Percentiles rank a stretch among this genome's conserved stretches.
Evolutionary conservation across 2,888 invertebrate genomes (phyloP).

Genomic region (Machimus atricapillus): DNA sequence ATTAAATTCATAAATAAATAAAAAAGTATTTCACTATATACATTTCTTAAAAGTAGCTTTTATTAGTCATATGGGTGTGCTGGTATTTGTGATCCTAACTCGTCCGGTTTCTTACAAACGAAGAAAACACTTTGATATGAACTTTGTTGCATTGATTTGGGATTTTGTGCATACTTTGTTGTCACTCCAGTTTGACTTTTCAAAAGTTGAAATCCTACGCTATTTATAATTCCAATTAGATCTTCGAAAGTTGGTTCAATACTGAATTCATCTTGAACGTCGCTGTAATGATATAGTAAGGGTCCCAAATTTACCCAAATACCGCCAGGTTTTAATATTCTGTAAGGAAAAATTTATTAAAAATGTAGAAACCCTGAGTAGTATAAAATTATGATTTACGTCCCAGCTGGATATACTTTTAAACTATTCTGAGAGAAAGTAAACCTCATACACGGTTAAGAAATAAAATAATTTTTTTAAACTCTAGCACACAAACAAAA

Average conservation of each 20-base stretch:
- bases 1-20: background rate
- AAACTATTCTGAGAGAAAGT: background rate
- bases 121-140: slow-evolving; percentile 93
- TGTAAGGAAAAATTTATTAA: slow-evolving; percentile 44
- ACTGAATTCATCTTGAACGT: slow-evolving; percentile 84
- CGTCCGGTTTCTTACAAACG: slow-evolving; percentile 80
- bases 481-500: too few relatives aligned
- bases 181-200: slow-evolving; percentile 75
- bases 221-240: slow-evolving; percentile 76
- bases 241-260: slow-evolving; percentile 94
- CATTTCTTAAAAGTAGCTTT: background rate
- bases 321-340: slow-evolving; percentile 87
- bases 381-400: background rate
- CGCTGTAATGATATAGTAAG: slow-evolving; percentile 89
- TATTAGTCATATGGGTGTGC: background rate
- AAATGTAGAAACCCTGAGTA: background rate
- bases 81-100: background rate
- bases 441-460: background rate
- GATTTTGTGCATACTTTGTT: slow-evolving; percentile 92
- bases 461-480: background rate
- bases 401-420: background rate
- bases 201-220: slow-evolving; percentile 82
- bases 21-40: background rate
- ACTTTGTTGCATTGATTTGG: slow-evolving; percentile 89
- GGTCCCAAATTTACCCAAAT: slow-evolving; percentile 92